Evolutionary conservation across 2,888 invertebrate species (phyloP), one percentile per base, ranked within the genome.

Genomic region (Crossocerus cetratus): DNA sequence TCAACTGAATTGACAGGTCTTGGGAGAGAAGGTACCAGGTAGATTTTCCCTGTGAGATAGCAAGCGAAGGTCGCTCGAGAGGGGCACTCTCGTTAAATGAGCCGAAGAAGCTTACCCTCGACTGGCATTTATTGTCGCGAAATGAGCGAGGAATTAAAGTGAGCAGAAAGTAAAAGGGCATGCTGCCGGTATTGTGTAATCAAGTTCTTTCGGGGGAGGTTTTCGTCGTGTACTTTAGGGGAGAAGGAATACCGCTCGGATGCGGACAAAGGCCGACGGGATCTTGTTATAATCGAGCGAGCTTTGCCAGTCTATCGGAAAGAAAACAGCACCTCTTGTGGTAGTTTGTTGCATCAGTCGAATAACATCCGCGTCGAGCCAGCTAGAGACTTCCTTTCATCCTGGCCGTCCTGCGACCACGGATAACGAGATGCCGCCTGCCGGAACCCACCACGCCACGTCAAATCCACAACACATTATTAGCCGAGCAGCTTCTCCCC

Each of bases 391-490:
- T 32, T 32, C 11, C 64, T 74, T 58, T 67, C 55, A 8, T 5
- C 20, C 42, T 42, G 57, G n/a, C n/a, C n/a, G n/a, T n/a, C n/a
- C n/a, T n/a, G n/a, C n/a, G n/a, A n/a, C 18, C 8, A 45, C 49
- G 59, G 64, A 23, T n/a, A 57, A 57, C 21, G 57, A 23, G 23
- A 57, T 16, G 20, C 22, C 13, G 11, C 3, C 5, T 55, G 8
- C 14, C 3, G 3, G 11, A 55, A 2, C 8, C 5, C 14, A 20
- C 18, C 13, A 20, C 22, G 22, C 20, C 55, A 22, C 49, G 65
- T 64, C 44, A 62, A 75, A 74, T 74, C 67, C 66, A 73, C 66
- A 73, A 73, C 22, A 56, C 43, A 43, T 18, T 32, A 32, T 4
- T 32, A 32, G 8, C 32, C 8, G 8, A 32, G 32, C 32, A 32